Evolutionary conservation across 35 echinoderm and acorn worm genomes (phyloP).

Genomic region (Hemicentrotus pulcherrimus): DNA sequence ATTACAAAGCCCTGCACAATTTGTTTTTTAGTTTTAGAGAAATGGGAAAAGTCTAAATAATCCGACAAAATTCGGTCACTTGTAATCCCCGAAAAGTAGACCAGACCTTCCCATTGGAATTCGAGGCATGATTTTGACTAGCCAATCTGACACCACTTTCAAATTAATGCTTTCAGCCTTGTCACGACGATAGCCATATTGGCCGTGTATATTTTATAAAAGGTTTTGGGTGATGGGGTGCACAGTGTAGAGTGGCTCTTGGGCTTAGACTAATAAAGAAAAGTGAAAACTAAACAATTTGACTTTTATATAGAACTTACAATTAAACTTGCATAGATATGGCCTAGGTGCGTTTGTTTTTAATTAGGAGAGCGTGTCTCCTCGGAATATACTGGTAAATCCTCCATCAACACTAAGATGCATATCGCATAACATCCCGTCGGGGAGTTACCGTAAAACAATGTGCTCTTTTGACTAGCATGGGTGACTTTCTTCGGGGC

Average conservation of each 20-base stretch:
- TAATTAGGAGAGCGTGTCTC: not conserved
- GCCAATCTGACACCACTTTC: not conserved
- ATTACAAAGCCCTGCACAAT: not conserved
- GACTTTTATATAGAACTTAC: not conserved
- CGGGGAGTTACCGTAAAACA: not conserved
- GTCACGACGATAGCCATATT: not conserved
- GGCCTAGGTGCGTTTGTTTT: not conserved
- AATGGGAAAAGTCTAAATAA: not conserved
- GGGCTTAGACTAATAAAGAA: not conserved
- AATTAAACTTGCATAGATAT: not conserved
- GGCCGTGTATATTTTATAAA: not conserved
- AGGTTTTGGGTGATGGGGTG: not conserved
- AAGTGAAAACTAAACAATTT: not conserved
- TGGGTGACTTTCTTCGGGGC: not conserved
- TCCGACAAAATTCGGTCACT: not conserved
- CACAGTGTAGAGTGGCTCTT: not conserved
- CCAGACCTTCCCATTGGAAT: not conserved
- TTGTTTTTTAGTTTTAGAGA: not conserved
- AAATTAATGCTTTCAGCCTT: not conserved
- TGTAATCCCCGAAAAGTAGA: not conserved
- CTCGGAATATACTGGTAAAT: not conserved
- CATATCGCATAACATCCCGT: not conserved
- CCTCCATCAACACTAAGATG: not conserved
- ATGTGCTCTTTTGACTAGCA: not conserved
- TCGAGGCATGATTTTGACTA: not conserved